A percentile compares a stretch with the other conserved stretches of the same genome.
Evolutionary conservation across 2,888 invertebrate species (phyloP).

Genomic region (Apantesis nais): DNA sequence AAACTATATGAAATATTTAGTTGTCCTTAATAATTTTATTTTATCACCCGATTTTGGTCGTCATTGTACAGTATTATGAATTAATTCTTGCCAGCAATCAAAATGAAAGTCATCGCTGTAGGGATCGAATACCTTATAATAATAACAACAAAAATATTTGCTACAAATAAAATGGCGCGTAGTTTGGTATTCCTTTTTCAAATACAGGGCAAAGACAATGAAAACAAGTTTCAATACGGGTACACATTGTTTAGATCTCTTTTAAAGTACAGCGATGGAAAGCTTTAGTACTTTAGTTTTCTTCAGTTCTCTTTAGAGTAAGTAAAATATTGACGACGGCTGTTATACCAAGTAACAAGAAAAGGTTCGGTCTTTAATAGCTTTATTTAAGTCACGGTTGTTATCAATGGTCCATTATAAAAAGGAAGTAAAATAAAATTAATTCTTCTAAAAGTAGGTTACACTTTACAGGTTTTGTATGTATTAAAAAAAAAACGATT

Average conservation of each 20-base stretch:
- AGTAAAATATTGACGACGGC: constrained; percentile 34
- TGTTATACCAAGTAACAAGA: constrained; percentile 23
- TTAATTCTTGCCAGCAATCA: constrained; percentile 1
- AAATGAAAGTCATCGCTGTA: background rate
- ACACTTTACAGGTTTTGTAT: no score
- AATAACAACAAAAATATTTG: background rate
- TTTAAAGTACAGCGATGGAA: constrained; percentile 18
- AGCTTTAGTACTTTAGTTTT: constrained; percentile 28
- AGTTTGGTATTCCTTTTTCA: constrained; percentile 10
- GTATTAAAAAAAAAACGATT: no score
- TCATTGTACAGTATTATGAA: constrained; percentile 1
- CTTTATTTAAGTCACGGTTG: background rate
- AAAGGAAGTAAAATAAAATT: background rate
- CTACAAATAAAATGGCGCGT: background rate
- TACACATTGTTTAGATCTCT: constrained; percentile 8
- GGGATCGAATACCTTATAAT: background rate
- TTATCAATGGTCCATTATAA: background rate
- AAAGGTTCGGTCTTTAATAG: constrained; percentile 3
- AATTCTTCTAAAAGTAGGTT: background rate
- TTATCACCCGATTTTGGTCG: constrained; percentile 8
- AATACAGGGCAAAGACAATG: constrained; percentile 8
- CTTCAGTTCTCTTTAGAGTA: constrained; percentile 17
- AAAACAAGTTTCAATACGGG: constrained; percentile 11
- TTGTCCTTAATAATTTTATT: constrained; percentile 9
- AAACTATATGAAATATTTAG: constrained; percentile 12